Evolutionary conservation across 2,888 invertebrate genomes (phyloP).

Genomic region (Lottia gigantea): DNA sequence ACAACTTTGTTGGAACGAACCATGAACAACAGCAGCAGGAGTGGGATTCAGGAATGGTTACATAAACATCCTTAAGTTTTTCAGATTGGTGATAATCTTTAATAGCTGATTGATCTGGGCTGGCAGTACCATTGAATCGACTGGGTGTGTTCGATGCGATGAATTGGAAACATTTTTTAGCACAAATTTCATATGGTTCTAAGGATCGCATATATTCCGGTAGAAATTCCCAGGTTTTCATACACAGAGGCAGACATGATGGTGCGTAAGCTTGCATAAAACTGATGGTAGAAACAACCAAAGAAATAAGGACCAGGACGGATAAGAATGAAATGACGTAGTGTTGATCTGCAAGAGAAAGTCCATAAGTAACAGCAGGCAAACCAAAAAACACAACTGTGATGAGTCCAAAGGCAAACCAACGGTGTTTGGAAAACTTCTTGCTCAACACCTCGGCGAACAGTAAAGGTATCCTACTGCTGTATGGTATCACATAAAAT

Average conservation of each 20-base stretch:
- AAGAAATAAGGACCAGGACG: background rate
- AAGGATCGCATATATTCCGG: background rate
- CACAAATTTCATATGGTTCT: background rate
- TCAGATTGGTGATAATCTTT: background rate
- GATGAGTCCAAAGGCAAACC: background rate
- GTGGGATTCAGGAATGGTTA: background rate
- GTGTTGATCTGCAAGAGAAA: background rate
- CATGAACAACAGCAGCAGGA: background rate
- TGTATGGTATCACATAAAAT: background rate
- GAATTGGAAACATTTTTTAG: background rate
- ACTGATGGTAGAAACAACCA: background rate
- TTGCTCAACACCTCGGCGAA: background rate
- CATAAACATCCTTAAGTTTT: background rate
- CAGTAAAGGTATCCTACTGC: background rate
- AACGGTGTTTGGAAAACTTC: background rate
- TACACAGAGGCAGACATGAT: background rate
- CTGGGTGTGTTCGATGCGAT: background rate
- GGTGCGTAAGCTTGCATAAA: background rate
- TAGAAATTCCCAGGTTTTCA: background rate
- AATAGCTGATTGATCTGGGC: background rate
- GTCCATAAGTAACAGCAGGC: background rate
- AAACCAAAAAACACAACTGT: background rate
- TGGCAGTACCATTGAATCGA: background rate
- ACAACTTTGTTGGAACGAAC: background rate
- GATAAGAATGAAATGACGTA: background rate